A percentile compares a stretch with the other conserved stretches of the same genome.
These are phyloP conservation scores for Clarias laeviceps DNA, from an alignment of 2,797 vertebrate species.

Conservation along the genomic window DNA sequence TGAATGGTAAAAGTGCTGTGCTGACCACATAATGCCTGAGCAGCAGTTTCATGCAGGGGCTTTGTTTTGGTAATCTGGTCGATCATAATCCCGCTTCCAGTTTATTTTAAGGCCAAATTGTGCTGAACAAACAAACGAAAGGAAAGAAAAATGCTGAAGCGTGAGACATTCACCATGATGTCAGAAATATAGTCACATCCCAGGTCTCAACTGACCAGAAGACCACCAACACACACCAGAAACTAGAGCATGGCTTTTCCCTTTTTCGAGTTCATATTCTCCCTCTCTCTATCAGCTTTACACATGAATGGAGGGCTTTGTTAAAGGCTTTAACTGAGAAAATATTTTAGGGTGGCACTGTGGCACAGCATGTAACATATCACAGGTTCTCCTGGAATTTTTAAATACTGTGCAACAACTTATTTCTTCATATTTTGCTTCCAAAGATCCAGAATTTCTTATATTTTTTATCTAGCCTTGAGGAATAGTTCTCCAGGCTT, in stretches of 20 bases:
- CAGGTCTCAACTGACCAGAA: constrained; percentile 63
- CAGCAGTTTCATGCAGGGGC: constrained; percentile 64
- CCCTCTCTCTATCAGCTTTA: neutral
- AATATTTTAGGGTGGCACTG: neutral
- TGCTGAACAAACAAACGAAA: constrained; percentile 70
- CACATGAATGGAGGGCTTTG: neutral
- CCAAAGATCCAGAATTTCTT: too few relatives aligned
- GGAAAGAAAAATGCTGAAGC: constrained; percentile 74
- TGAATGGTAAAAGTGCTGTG: constrained; percentile 45
- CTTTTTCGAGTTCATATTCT: neutral
- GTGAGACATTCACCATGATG: constrained; percentile 66
- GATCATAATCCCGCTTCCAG: constrained; percentile 68
- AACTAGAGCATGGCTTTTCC: constrained; percentile 45
- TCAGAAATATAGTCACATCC: constrained; percentile 67
- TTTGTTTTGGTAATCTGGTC: constrained; percentile 73
- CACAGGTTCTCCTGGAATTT: neutral
- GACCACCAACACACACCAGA: constrained; percentile 36
- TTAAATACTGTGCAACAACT: neutral
- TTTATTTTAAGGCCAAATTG: constrained; percentile 70
- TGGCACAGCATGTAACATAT: neutral
- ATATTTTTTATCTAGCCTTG: too few relatives aligned
- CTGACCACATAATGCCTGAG: constrained; percentile 64
- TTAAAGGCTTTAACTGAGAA: neutral
- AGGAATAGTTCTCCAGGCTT: too few relatives aligned
- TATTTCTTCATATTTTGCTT: too few relatives aligned